A percentile compares a stretch with the other conserved stretches of the same genome.
Conservation (phyloP, 2,797 vertebrate genomes). For the Poeciliopsis gracilis region DNA sequence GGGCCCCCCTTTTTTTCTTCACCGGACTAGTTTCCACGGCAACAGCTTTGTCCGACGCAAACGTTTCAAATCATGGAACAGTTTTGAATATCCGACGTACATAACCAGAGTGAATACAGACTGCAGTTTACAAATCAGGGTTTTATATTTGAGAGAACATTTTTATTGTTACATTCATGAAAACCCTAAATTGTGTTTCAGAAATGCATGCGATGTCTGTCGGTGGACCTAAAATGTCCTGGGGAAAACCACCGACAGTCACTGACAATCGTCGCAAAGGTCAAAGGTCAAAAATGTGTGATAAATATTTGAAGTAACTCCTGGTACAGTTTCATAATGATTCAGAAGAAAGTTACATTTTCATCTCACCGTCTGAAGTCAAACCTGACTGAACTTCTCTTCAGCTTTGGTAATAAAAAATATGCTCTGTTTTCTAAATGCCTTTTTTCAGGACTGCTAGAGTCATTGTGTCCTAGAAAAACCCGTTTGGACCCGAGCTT, state of each 20-base stretch:
- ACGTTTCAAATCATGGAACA: too few species aligned
- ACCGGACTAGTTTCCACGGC: background rate
- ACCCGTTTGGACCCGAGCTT: too few species aligned
- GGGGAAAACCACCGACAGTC: background rate
- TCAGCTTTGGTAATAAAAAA: too few species aligned
- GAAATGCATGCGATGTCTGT: background rate
- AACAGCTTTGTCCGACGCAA: background rate
- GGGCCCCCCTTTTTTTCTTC: background rate
- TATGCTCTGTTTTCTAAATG: too few species aligned
- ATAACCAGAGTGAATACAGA: background rate
- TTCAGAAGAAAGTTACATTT: too few species aligned
- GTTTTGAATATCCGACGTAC: too few species aligned
- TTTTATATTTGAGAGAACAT: background rate
- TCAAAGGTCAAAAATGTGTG: background rate
- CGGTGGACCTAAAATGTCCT: background rate
- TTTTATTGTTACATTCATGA: background rate
- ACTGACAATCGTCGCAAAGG: background rate
- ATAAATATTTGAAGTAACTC: background rate
- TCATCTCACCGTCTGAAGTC: too few species aligned
- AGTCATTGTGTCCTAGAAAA: too few species aligned
- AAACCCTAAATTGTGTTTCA: background rate
- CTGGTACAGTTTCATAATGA: background rate
- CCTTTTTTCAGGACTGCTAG: too few species aligned
- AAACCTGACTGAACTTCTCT: too few species aligned
- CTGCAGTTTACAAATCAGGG: background rate